A percentile compares a stretch with the other conserved stretches of the same genome.
Evolutionary conservation across 2,888 invertebrate species (phyloP).

Genomic region (Xanthorhoe designata): DNA sequence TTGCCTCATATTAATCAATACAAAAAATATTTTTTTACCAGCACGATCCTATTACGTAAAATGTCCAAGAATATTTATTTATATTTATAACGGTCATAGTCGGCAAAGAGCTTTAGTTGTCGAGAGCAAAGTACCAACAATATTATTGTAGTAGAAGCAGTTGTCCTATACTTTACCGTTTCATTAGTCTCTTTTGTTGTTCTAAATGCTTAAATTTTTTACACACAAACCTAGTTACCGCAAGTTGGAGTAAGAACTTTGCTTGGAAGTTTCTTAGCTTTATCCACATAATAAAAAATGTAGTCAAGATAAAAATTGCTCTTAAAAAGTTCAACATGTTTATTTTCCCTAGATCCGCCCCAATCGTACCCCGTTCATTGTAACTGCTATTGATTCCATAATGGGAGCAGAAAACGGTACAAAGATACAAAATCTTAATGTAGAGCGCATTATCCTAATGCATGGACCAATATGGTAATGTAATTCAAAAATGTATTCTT

Average conservation of each 20-base stretch:
- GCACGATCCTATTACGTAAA: no score
- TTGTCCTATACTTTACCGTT: no score
- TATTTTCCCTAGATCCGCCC: constrained; percentile 13
- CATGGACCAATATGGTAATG: constrained; percentile 40
- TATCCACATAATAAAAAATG: neutral
- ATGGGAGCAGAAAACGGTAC: constrained; percentile 53
- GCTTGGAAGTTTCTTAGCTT: neutral
- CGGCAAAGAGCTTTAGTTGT: no score
- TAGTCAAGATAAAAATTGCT: neutral
- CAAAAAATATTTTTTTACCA: no score
- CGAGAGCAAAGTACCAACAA: no score
- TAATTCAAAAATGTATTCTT: constrained; percentile 46
- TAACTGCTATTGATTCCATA: constrained; percentile 55
- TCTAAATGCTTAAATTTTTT: neutral
- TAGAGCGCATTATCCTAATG: constrained; percentile 57
- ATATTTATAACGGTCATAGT: no score
- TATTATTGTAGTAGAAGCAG: no score
- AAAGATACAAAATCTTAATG: constrained; percentile 56
- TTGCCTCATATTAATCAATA: no score
- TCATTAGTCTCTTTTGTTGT: neutral
- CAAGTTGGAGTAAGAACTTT: neutral
- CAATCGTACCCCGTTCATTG: constrained; percentile 6
- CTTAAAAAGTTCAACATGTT: neutral
- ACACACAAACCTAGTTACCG: neutral
- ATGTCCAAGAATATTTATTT: no score